Percentiles rank a stretch among this genome's conserved stretches.
These are phyloP conservation scores for Miichthys miiuy DNA, from an alignment of 2,797 vertebrate species.

Conservation along the genomic window DNA sequence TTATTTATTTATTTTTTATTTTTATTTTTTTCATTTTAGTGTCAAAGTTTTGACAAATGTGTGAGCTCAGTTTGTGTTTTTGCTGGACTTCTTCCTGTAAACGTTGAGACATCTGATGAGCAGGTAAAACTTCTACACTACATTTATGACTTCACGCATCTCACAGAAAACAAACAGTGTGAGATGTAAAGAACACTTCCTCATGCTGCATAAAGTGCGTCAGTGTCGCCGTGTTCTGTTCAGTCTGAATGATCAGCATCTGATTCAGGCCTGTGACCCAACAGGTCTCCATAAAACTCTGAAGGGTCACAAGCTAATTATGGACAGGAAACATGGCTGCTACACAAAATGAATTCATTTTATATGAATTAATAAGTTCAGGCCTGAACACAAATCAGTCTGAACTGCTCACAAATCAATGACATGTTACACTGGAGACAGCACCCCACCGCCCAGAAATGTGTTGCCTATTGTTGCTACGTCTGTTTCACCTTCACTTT, in stretches of 20 bases:
- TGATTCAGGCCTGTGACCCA: not conserved
- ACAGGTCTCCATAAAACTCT: not conserved
- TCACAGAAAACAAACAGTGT: not conserved
- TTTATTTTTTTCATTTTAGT: too few species aligned
- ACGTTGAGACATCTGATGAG: not conserved
- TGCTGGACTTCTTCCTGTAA: not conserved
- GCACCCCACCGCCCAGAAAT: not conserved
- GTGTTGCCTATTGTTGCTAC: not conserved
- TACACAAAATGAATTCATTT: not conserved
- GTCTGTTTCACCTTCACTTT: not conserved
- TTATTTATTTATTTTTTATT: too few species aligned
- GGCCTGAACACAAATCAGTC: not conserved
- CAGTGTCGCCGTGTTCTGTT: conserved; percentile 16
- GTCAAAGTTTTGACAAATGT: not conserved
- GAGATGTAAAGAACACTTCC: not conserved
- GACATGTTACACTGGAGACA: not conserved
- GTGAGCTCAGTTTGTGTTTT: not conserved
- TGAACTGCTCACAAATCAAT: not conserved
- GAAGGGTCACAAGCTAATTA: conserved; percentile 7
- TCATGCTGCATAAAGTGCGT: not conserved
- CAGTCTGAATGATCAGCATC: conserved; percentile 13
- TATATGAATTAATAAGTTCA: too few species aligned
- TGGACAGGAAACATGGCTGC: not conserved
- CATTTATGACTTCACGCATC: not conserved
- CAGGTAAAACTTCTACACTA: not conserved